Conservation (phyloP, 1,140 invertebrate species). For the Yoshiicerus persimilis region DNA sequence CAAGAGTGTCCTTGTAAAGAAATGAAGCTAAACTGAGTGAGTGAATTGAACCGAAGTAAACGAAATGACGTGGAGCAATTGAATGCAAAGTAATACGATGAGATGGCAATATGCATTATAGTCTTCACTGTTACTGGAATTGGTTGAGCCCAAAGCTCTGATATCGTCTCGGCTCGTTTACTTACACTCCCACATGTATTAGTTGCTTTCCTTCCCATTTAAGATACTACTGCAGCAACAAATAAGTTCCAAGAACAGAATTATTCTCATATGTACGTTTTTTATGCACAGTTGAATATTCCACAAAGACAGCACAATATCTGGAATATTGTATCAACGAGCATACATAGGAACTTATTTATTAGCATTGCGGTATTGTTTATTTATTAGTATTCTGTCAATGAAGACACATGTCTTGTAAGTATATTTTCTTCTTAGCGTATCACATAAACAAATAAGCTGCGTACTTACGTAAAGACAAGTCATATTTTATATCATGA, state of each 20-base stretch:
- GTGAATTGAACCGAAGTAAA: neutral
- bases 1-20: neutral
- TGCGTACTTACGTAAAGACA: too few relatives aligned
- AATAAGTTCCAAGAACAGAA: neutral
- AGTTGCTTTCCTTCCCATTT: too few relatives aligned
- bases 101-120: neutral
- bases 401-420: too few relatives aligned
- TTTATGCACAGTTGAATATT: neutral
- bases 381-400: too few relatives aligned
- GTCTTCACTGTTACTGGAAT: neutral
- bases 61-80: neutral
- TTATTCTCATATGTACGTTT: neutral
- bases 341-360: too few relatives aligned
- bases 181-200: too few relatives aligned
- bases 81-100: neutral
- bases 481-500: neutral
- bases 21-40: neutral
- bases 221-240: too few relatives aligned
- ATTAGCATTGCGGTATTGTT: too few relatives aligned
- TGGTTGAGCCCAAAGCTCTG: neutral
- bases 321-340: neutral
- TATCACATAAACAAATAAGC: too few relatives aligned
- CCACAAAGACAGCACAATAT: neutral
- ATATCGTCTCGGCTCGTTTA: neutral
- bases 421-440: too few relatives aligned